phyloP scores from a whole-genome alignment of 2,888 invertebrate genomes.

The Allophyes oxyacanthae region DNA sequence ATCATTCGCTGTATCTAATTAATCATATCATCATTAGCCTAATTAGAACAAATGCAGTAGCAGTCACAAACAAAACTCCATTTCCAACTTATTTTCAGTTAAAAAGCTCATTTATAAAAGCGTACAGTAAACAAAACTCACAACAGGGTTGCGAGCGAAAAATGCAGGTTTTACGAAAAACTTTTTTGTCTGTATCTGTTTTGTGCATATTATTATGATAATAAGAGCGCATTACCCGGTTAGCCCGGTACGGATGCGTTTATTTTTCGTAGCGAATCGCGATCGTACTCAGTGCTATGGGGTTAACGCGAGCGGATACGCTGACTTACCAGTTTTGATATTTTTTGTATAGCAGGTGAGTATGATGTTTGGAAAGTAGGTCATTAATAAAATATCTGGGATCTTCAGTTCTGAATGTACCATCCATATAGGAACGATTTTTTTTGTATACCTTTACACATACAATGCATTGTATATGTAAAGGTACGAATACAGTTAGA shows the following conservation, averaged over 20 bases:
- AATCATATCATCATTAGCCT: background rate
- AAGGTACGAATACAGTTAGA: no score
- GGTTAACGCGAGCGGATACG: slow-evolving; percentile 63
- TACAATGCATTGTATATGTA: no score
- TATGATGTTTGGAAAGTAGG: no score
- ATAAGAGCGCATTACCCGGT: slow-evolving; percentile 83
- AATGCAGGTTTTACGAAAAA: slow-evolving; percentile 66
- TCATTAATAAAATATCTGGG: no score
- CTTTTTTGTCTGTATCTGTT: slow-evolving; percentile 68
- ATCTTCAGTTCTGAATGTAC: no score
- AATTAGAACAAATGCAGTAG: background rate
- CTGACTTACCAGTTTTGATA: slow-evolving; percentile 57
- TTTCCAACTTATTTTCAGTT: slow-evolving; percentile 5
- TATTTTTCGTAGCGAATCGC: slow-evolving; percentile 76
- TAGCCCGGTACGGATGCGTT: slow-evolving; percentile 78
- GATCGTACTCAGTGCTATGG: slow-evolving; percentile 49
- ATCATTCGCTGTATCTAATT: background rate
- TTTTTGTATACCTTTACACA: no score
- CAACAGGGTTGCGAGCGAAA: slow-evolving; percentile 60
- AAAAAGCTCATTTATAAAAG: slow-evolving; percentile 21
- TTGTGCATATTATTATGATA: slow-evolving; percentile 82
- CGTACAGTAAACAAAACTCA: slow-evolving; percentile 8
- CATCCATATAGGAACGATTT: no score
- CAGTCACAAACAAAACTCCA: background rate
- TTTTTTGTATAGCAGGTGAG: slow-evolving; percentile 22